A percentile compares a stretch with the other conserved stretches of the same genome.
Conservation (phyloP, 2,888 invertebrate species). For the Phasia obesa region DNA sequence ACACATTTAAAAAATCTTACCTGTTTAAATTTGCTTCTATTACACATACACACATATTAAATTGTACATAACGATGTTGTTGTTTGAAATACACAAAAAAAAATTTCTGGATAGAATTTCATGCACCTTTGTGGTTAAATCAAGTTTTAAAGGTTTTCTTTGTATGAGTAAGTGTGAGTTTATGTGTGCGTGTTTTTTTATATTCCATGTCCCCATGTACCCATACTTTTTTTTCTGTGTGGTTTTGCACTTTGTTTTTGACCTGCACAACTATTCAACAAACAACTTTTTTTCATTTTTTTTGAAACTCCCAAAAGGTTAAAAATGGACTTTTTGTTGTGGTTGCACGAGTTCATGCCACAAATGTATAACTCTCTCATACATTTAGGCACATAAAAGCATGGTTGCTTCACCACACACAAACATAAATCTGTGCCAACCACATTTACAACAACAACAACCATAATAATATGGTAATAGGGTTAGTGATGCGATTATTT, state of each 20-base stretch:
- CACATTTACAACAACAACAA: neutral
- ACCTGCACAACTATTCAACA: slow-evolving; percentile 65
- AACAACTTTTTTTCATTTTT: neutral
- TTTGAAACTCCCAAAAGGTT: slow-evolving; percentile 62
- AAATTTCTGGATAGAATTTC: slow-evolving; percentile 28
- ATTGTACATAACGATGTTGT: slow-evolving; percentile 16
- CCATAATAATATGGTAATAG: slow-evolving; percentile 13
- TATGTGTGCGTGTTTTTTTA: slow-evolving; percentile 3
- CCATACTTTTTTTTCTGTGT: slow-evolving; percentile 40
- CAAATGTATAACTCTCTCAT: slow-evolving; percentile 44
- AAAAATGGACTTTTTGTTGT: slow-evolving; percentile 61
- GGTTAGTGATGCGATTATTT: slow-evolving; percentile 52
- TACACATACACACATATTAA: no score
- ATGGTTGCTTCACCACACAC: neutral
- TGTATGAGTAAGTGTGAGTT: neutral
- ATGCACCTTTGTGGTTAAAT: slow-evolving; percentile 62
- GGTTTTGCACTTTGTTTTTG: slow-evolving; percentile 67
- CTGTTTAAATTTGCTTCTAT: slow-evolving; percentile 26
- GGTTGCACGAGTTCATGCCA: slow-evolving; percentile 54
- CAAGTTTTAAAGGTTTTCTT: slow-evolving; percentile 48
- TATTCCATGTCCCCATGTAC: slow-evolving; percentile 5
- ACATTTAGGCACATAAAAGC: neutral
- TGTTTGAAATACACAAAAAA: slow-evolving; percentile 2
- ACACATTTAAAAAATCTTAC: slow-evolving; percentile 17
- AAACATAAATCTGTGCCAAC: slow-evolving; percentile 54